Evolutionary conservation across 2,888 invertebrate genomes (phyloP), one percentile per base, ranked within the genome.

Genomic region (Steinernema hermaphroditum): DNA sequence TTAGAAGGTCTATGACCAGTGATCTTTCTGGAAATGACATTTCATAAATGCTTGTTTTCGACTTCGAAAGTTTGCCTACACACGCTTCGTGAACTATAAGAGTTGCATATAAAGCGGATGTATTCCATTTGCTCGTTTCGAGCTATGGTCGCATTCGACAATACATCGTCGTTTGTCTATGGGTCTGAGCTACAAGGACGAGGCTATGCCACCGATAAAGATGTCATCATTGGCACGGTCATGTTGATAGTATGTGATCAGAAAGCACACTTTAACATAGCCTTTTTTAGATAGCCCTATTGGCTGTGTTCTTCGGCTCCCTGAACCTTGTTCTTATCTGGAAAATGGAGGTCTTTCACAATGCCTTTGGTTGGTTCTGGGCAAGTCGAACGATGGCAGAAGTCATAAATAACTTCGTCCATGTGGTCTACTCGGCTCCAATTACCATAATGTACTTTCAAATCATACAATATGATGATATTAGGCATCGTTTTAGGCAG

Each of bases 351-450:
- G 16, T 46, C n/a, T 46, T 46, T 19, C 46, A 46, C n/a, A 46
- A 46, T 19, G 46, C 46, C n/a, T 46, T 46, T n/a, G 46, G 46
- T 6, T 62, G 68, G 46, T 43, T 43, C 27, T 69, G 46, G 46
- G 46, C 46, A 19, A 46, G 46, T 46, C 46, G 46, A 9, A 46
- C 46, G 46, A 16, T 19, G 6, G 46, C 46, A 4, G 46, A 46
- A 19, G n/a, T 46, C n/a, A 6, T 19, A 6, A 46, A n/a, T n/a
- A 46, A 46, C 46, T 46, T 46, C n/a, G 6, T 16, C n/a, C 16
- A 46, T 46, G n/a, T 46, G 9, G 22, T 46, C n/a, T 46, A 46
- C n/a, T 46, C 46, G n/a, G 46, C 46, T 46, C 46, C 46, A 2
- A 16, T 46, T 16, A 46, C 46, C 6, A 46, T 46, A 4, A 9